Base-by-base conservation (phyloP, 2,888 invertebrate species). In the Lepidocyrtinus sp. region DNA sequence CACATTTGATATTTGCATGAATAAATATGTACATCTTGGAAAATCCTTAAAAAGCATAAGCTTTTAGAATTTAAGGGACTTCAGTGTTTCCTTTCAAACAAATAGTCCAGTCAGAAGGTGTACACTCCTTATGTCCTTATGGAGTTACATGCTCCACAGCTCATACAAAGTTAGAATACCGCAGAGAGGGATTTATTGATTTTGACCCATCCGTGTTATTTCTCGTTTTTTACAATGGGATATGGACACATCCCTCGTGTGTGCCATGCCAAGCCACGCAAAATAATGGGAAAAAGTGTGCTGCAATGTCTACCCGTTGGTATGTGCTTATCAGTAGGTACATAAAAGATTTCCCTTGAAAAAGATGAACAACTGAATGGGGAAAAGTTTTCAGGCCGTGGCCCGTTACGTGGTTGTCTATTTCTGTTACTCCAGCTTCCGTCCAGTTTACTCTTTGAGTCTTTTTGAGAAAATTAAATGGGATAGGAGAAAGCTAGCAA, bases 181-280 rank as follows among this genome's bases (percentile, higher is more conserved):
- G 82, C 83, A 82, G 83, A 80, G 83, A 82, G 82, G 82, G 82
- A 84, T 84, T 84, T 84, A 84, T 84, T 84, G 83, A 84, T 84
- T 84, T 84, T 82, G 83, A 84, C 83, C 83, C 82, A 82, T 82
- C 83, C 82, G 82, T 82, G 80, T 81, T 76, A 75, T 80, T 76
- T 63, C 71, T 59, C 7, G 9, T 55, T 59, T n/a, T 81, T 81
- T 64, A 76, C 81, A 81, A 81, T 65, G 27, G 70, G 69, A 62
- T 36, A 50, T 46, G 26, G 25, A 22, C 36, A 65, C 27, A 65
- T 65, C n/a, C n/a, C 36, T 36, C 7, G 21, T 36, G 36, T 27
- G 7, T 65, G 27, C 15, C 26, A 25, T 63, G 27, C 27, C 19
- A 55, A n/a, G 55, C n/a, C 27, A 65, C 17, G 9, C 3, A 36